phyloP scores from a whole-genome alignment of 2,113 vertebrate genomes.

The Carlito syrichta region DNA sequence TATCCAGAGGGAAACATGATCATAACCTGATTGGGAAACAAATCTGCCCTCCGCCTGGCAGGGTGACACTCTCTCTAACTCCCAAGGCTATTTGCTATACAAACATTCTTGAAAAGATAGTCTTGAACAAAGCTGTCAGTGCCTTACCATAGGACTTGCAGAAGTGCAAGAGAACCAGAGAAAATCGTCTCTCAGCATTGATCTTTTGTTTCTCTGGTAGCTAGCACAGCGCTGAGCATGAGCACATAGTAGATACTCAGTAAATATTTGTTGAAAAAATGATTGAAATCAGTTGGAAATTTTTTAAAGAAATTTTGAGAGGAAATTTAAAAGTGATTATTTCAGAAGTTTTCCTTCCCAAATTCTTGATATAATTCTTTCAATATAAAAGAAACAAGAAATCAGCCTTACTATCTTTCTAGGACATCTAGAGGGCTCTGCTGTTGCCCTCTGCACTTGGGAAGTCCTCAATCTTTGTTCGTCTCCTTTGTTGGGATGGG shows the following conservation, averaged over 20 bases:
- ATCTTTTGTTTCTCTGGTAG: background rate
- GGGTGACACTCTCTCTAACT: background rate
- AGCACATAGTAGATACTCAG: background rate
- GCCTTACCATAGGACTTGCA: background rate
- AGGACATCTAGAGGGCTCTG: background rate
- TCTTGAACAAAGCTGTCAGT: background rate
- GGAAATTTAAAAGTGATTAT: background rate
- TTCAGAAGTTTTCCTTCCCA: slow-evolving; percentile 11
- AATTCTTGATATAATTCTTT: background rate
- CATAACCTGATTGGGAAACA: background rate
- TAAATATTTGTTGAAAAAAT: slow-evolving; percentile 16
- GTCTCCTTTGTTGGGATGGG: background rate
- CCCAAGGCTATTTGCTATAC: background rate
- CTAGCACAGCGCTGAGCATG: background rate
- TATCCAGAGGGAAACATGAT: background rate
- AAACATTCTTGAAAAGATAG: background rate
- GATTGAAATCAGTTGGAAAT: background rate
- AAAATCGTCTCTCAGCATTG: background rate
- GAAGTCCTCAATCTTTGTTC: background rate
- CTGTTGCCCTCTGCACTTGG: background rate
- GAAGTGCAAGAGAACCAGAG: background rate
- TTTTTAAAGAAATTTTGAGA: background rate
- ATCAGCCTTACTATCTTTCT: background rate
- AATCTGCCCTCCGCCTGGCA: background rate
- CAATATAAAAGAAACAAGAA: background rate